phyloP scores from a whole-genome alignment of 1,140 invertebrate genomes.

The Pentalonia nigronervosa region DNA sequence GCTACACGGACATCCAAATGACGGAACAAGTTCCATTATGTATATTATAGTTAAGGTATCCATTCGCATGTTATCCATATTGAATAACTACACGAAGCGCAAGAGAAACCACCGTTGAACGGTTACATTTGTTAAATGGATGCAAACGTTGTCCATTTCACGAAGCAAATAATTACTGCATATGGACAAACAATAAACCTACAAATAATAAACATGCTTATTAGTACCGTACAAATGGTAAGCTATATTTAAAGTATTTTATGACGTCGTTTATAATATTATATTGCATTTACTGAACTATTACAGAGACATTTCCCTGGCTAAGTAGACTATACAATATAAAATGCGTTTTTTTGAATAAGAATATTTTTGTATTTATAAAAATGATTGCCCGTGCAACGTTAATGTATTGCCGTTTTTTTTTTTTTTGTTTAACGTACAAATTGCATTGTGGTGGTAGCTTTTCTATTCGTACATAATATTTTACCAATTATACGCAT shows the following conservation, averaged over 20 bases:
- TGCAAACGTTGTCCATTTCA: not conserved
- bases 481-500: not conserved
- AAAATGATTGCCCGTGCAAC: not conserved
- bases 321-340: not conserved
- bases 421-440: not conserved
- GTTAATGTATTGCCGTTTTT: not conserved
- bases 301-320: not conserved
- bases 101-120: too few species aligned
- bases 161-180: not conserved
- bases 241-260: not conserved
- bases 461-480: not conserved
- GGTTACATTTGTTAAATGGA: not conserved
- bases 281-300: not conserved
- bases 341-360: not conserved
- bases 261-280: not conserved
- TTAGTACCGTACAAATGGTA: not conserved
- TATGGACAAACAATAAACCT: not conserved
- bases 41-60: too few species aligned
- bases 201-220: not conserved
- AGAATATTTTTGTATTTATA: not conserved
- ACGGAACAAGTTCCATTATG: too few species aligned
- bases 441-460: not conserved
- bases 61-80: too few species aligned
- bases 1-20: too few species aligned
- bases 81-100: too few species aligned